Evolutionary conservation across 2,888 invertebrate genomes (phyloP).

Genomic region (Dolomedes plantarius): DNA sequence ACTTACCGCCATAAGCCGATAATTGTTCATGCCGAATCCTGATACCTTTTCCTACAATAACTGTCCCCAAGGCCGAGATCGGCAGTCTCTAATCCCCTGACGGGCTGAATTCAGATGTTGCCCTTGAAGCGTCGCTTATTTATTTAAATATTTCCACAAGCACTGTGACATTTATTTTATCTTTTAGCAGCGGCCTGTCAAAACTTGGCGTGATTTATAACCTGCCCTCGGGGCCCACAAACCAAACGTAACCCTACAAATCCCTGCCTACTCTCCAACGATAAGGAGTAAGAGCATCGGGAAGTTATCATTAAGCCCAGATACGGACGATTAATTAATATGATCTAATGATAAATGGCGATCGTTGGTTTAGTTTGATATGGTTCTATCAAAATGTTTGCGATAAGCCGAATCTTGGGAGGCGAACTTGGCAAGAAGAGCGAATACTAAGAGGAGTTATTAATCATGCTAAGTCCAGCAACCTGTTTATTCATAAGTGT

Average conservation of each 20-base stretch:
- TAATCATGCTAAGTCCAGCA: too few species aligned
- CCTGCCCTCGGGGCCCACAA: neutral
- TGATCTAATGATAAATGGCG: neutral
- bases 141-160: slow-evolving; percentile 38
- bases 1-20: too few species aligned
- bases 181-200: neutral
- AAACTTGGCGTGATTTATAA: slow-evolving; percentile 45
- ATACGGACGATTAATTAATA: neutral
- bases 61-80: too few species aligned
- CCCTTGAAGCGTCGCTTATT: slow-evolving; percentile 34
- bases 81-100: too few species aligned
- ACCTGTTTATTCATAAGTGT: too few species aligned
- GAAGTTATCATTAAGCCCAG: neutral
- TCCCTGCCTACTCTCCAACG: neutral
- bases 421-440: too few species aligned
- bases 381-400: too few species aligned
- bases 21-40: too few species aligned
- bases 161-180: slow-evolving; percentile 9
- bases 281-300: neutral
- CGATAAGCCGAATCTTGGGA: too few species aligned
- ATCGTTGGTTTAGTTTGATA: neutral
- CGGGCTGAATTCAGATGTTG: too few species aligned
- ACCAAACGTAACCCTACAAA: neutral
- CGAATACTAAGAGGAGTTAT: too few species aligned
- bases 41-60: too few species aligned